Evolutionary conservation across 2,113 vertebrate genomes (phyloP), one percentile per base, ranked within the genome.

Genomic region (Anarrhichthys ocellatus): DNA sequence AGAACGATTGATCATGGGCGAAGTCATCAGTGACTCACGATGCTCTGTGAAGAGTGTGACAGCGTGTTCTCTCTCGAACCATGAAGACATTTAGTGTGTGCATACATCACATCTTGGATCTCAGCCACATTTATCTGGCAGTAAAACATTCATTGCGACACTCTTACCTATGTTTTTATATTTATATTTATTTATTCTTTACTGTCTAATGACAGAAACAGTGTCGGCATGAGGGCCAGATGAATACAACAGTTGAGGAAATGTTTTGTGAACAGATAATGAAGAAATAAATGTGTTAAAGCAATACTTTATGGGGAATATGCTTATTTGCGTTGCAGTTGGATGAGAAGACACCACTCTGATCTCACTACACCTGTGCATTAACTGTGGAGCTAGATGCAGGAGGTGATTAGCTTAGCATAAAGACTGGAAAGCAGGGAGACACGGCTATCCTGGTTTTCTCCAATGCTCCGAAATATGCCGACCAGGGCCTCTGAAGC

Each of bases 41-140:
- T 69, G 46, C 61, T 74, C 72, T 88, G 66, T 87, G 78, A 88
- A 82, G 77, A 83, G 36, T 36, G 48, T 66, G 82, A 67, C 63
- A 74, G 15, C 75, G 27, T 58, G 29, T 29, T 83, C 18, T 54
- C 62, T 80, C 80, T 67, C 44, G 81, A 78, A 24, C 59, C 72
- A 34, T 62, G 62, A 85, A 50, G 52, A 67, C 24, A 70, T 81
- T 77, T 66, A 74, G 32, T 74, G 68, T 78, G 77, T 84, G 75
- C 77, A 76, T 88, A 58, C 44, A 84, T 91, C 83, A 85, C 56
- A 48, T 64, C 40, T 20, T 64, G 34, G 73, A 71, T 82, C 42
- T 87, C 59, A 68, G 76, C 40, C 76, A 82, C 74, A 78, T 68
- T 67, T 34, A 67, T 78, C 34, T 63, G 63, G 8, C 73, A 69